Evolutionary conservation across 2,797 vertebrate genomes (phyloP).

Genomic region (Platalea minor): DNA sequence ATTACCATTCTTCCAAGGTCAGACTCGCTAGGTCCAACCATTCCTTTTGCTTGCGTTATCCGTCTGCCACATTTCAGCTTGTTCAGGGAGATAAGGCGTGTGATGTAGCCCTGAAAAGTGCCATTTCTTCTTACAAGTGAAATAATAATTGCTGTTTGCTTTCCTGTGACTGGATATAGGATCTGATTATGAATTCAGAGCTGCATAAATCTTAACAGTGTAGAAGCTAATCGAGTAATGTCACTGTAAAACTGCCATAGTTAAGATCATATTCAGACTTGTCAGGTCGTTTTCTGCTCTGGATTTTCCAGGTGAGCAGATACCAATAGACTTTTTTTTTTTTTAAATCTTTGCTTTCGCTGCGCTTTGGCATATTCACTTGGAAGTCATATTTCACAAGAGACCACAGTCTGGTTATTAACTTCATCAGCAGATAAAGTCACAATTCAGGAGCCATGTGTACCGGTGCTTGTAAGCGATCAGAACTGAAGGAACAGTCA

Average conservation of each 20-base stretch:
- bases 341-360: neutral
- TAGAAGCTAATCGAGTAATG: rapidly evolving
- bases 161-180: neutral
- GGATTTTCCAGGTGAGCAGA: neutral
- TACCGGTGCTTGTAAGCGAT: neutral
- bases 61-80: neutral
- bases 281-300: neutral
- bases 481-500: neutral
- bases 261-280: neutral
- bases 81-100: neutral
- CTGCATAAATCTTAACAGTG: neutral
- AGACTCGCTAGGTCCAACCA: neutral
- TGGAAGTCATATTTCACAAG: neutral
- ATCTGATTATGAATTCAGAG: neutral
- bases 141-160: neutral
- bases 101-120: neutral
- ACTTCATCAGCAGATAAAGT: neutral
- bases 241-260: neutral
- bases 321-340: neutral
- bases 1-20: neutral
- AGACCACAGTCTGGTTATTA: neutral
- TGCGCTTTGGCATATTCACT: neutral
- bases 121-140: neutral
- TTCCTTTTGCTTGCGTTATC: neutral
- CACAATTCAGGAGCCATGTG: neutral